A percentile compares a stretch with the other conserved stretches of the same genome.
Evolutionary conservation across 2,888 invertebrate species (phyloP).

Genomic region (Ligdia adustata): DNA sequence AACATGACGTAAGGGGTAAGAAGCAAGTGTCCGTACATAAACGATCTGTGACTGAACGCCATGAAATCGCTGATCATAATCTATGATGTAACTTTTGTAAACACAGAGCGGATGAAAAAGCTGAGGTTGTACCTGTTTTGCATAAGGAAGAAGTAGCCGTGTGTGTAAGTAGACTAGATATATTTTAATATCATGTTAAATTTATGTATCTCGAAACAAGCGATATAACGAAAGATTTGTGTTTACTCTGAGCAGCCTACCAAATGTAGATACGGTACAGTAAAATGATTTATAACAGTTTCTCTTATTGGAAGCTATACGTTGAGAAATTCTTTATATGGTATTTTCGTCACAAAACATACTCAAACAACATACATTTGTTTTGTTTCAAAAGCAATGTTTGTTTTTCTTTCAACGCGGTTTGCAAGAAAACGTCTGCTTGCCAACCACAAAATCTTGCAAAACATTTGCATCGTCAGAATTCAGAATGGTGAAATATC

Average conservation of each 20-base stretch:
- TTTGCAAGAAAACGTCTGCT: constrained; percentile 13
- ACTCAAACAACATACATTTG: no score
- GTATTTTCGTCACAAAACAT: no score
- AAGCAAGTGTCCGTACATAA: constrained; percentile 51
- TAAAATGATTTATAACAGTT: no score
- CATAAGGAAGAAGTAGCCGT: not conserved
- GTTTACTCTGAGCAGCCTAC: no score
- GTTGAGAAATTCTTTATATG: no score
- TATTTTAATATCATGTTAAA: no score
- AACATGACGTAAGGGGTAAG: constrained; percentile 16
- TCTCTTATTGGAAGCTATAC: no score
- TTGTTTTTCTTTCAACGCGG: constrained; percentile 4
- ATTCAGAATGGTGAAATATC: constrained; percentile 5
- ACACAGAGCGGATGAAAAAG: constrained; percentile 1
- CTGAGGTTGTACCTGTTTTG: not conserved
- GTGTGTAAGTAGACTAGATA: no score
- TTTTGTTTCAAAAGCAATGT: no score
- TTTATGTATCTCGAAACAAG: no score
- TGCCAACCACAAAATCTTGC: constrained; percentile 19
- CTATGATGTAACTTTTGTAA: constrained; percentile 30
- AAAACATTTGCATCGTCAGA: constrained; percentile 12
- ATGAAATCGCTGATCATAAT: constrained; percentile 59
- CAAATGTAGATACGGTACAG: no score
- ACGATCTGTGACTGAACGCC: constrained; percentile 60
- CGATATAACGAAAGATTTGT: no score